These are phyloP conservation scores for Austrofundulus limnaeus DNA, from an alignment of 2,113 vertebrate species.

Conservation along the genomic window DNA sequence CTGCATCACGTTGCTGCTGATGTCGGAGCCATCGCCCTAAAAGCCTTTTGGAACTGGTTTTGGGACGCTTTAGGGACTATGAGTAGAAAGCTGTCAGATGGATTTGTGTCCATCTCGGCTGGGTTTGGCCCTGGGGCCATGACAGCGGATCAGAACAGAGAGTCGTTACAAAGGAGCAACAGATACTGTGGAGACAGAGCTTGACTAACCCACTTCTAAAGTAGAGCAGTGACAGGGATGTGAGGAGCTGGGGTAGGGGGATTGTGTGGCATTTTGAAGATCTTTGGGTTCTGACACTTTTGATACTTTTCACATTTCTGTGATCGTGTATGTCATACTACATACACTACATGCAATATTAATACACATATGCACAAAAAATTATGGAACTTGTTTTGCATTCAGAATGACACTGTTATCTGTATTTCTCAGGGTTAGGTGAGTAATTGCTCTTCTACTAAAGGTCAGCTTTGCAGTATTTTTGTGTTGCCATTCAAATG, in stretches of 20 bases:
- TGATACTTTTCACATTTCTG: neutral
- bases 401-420: neutral
- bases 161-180: constrained; percentile 63
- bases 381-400: neutral
- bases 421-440: neutral
- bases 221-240: constrained; percentile 46
- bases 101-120: constrained; percentile 69
- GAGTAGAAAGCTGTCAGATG: constrained; percentile 66
- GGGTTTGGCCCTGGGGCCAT: constrained; percentile 49
- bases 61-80: constrained; percentile 40
- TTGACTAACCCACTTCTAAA: constrained; percentile 67
- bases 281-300: constrained; percentile 21
- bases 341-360: neutral
- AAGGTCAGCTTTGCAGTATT: neutral
- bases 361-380: neutral
- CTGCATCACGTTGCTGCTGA: constrained; percentile 49
- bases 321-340: neutral
- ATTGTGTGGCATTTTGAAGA: constrained; percentile 30
- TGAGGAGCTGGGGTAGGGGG: neutral
- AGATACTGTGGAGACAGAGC: constrained; percentile 50
- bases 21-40: constrained; percentile 51
- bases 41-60: constrained; percentile 55
- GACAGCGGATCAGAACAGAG: constrained; percentile 63
- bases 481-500: neutral
- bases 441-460: neutral